Percentiles rank a stretch among this genome's conserved stretches.
Evolutionary conservation across 2,888 invertebrate species (phyloP).

Genomic region (Petrophora chlorosata): DNA sequence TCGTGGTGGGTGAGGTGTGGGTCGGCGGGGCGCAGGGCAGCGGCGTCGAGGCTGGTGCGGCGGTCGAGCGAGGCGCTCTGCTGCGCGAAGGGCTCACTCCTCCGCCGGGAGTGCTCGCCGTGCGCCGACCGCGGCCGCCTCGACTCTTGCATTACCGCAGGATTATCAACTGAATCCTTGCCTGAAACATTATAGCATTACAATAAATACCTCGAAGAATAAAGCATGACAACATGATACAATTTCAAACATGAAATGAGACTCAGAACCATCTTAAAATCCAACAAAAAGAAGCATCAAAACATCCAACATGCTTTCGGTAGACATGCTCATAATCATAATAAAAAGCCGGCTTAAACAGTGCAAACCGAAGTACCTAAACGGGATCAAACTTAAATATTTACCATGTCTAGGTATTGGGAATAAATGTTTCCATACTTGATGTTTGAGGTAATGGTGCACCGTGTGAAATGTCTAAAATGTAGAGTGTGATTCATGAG

Average conservation of each 20-base stretch:
- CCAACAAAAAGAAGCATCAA: constrained; percentile 22
- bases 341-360: constrained; percentile 9
- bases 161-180: constrained; percentile 84
- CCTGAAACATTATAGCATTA: constrained; percentile 57
- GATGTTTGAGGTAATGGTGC: background rate
- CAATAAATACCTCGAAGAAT: constrained; percentile 4
- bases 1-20: constrained; percentile 64
- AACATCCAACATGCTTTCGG: constrained; percentile 35
- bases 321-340: constrained; percentile 28
- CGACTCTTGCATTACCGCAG: constrained; percentile 69
- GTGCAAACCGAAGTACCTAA: constrained; percentile 7
- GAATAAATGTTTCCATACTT: too few relatives aligned
- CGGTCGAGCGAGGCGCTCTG: constrained; percentile 71
- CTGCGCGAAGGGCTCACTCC: constrained; percentile 71
- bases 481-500: constrained; percentile 16
- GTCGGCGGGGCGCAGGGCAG: constrained; percentile 68
- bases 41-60: constrained; percentile 85
- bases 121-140: constrained; percentile 70
- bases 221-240: background rate
- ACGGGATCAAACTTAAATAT: background rate
- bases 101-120: constrained; percentile 75
- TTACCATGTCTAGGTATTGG: too few relatives aligned
- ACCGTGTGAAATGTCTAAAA: background rate
- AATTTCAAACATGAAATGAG: constrained; percentile 10
- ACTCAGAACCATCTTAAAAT: constrained; percentile 35